Conservation (phyloP, 2,888 invertebrate genomes). For the Lasioglossum calceatum region DNA sequence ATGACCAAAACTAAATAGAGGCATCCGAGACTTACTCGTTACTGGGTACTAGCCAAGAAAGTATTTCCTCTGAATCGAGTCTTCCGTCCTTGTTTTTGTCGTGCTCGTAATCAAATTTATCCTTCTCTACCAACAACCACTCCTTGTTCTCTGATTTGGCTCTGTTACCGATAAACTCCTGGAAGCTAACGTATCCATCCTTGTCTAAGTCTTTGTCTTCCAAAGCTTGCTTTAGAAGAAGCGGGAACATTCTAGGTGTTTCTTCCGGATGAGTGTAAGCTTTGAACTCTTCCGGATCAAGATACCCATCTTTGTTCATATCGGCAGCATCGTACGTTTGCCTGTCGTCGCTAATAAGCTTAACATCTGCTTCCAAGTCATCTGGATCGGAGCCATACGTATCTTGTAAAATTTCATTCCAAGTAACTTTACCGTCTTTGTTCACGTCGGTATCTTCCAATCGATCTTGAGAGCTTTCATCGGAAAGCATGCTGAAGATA, state of each 20-base stretch:
- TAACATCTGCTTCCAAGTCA: conserved; percentile 83
- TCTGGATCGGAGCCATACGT: conserved; percentile 92
- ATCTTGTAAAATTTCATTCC: conserved; percentile 96
- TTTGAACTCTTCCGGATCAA: conserved; percentile 92
- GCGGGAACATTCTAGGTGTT: conserved; percentile 93
- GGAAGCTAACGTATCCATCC: conserved; percentile 94
- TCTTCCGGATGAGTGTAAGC: conserved; percentile 98
- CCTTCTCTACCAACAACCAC: conserved; percentile 90
- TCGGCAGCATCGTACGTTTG: conserved; percentile 95
- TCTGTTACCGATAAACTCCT: conserved; percentile 92
- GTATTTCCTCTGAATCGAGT: conserved; percentile 91
- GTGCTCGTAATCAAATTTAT: conserved; percentile 93
- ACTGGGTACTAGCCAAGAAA: conserved; percentile 95
- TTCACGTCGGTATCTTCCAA: conserved; percentile 94
- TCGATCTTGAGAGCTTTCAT: conserved; percentile 94
- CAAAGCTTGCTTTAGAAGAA: conserved; percentile 92
- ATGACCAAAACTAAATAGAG: neutral
- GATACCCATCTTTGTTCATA: conserved; percentile 90
- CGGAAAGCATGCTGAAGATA: conserved; percentile 89
- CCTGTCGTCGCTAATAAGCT: conserved; percentile 92
- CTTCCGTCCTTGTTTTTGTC: conserved; percentile 94
- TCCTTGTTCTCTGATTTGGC: conserved; percentile 89
- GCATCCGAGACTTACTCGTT: conserved; percentile 89
- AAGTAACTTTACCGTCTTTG: conserved; percentile 91
- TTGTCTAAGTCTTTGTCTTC: conserved; percentile 93